Percentiles rank a stretch among this genome's conserved stretches.
Evolutionary conservation across 2,113 vertebrate genomes (phyloP).

Genomic region (Emydura subglobosa): DNA sequence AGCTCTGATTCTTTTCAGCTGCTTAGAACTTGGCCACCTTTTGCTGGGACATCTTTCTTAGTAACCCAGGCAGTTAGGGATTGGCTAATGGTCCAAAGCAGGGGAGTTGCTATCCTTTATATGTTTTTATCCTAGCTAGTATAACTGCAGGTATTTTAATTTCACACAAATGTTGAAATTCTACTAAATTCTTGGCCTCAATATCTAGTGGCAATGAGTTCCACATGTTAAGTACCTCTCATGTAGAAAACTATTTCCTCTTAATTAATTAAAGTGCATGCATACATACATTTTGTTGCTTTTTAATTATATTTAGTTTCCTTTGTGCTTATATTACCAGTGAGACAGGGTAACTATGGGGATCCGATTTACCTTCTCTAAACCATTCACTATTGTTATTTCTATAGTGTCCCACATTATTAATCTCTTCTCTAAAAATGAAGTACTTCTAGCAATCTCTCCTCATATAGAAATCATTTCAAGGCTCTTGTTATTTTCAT

Average conservation of each 20-base stretch:
- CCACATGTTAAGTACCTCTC: neutral
- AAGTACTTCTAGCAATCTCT: neutral
- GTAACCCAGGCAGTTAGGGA: neutral
- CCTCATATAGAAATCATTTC: slow-evolving; percentile 44
- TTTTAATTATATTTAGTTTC: neutral
- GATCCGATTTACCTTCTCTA: neutral
- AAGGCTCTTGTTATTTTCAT: slow-evolving; percentile 40
- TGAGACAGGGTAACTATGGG: neutral
- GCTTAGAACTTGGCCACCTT: no score
- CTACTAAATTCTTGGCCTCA: neutral
- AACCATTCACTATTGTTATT: neutral
- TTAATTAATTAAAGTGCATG: slow-evolving; percentile 1
- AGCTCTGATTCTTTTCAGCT: neutral
- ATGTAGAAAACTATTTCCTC: neutral
- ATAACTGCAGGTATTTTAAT: neutral
- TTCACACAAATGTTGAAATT: neutral
- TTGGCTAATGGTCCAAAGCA: neutral
- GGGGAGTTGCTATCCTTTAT: neutral
- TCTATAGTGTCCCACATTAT: neutral
- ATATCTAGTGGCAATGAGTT: slow-evolving; percentile 9
- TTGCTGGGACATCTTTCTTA: no score
- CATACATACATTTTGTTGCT: neutral
- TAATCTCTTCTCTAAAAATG: slow-evolving; percentile 5
- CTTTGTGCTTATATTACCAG: neutral
- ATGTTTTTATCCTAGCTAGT: neutral